phyloP scores from a whole-genome alignment of 2,888 invertebrate genomes.

The Loripinus fragilis region DNA sequence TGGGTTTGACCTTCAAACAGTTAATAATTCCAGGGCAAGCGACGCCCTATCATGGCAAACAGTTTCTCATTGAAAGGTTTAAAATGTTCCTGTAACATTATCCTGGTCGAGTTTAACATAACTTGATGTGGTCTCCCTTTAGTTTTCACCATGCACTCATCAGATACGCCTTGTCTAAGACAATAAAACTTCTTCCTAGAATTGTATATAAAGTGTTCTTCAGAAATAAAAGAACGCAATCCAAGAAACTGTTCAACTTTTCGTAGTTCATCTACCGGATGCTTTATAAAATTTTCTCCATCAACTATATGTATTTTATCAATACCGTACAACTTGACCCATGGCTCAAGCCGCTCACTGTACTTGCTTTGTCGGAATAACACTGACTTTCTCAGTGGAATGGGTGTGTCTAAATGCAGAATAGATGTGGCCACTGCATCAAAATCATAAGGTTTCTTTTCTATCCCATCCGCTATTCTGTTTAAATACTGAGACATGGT shows the following conservation, averaged over 20 bases:
- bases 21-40: background rate
- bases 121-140: background rate
- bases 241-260: background rate
- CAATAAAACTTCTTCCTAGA: background rate
- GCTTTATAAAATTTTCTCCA: background rate
- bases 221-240: background rate
- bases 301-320: background rate
- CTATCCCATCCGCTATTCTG: too few relatives aligned
- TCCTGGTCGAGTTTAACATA: background rate
- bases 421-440: too few relatives aligned
- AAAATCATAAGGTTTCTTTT: too few relatives aligned
- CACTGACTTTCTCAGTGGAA: too few relatives aligned
- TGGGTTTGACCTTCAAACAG: too few relatives aligned
- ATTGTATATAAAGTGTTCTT: background rate
- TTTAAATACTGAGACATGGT: too few relatives aligned
- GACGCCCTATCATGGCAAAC: background rate
- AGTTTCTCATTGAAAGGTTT: background rate
- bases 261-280: background rate
- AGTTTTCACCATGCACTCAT: background rate
- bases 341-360: background rate
- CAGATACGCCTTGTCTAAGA: background rate
- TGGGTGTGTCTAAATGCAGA: too few relatives aligned
- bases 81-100: background rate
- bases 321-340: background rate
- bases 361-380: too few relatives aligned